Evolutionary conservation across 2,888 invertebrate species (phyloP), one percentile per base, ranked within the genome.

Genomic region (Dasypogon diadema): DNA sequence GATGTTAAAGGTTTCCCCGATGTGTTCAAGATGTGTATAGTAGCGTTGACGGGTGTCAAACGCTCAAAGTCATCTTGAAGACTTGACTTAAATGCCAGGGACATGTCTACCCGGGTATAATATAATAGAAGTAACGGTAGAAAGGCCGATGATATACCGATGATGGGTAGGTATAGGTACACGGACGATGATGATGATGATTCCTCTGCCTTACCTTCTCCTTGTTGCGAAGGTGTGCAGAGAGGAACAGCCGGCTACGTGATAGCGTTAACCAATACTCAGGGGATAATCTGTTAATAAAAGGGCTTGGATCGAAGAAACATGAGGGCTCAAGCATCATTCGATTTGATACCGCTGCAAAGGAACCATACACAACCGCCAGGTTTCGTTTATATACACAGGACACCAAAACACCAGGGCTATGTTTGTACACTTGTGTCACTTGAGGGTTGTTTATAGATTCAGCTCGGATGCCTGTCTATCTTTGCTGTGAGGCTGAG

Each of bases 211-310:
- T 70, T 18, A 22, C 26, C 26, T 73, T 26, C n/a, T 14, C 34
- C 16, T 10, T 16, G 55, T 24, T 3, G 34, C 18, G 14, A 22
- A 2, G 21, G 14, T 6, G 22, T 26, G 10, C n/a, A 24, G 72
- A 70, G 22, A n/a, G n/a, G n/a, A n/a, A n/a, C n/a, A n/a, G n/a
- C n/a, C 21, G 2, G 4, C 73, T 73, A 73, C 73, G 73, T 73
- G 73, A 73, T 73, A 55, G 73, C 73, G 73, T 56, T 73, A 73
- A 73, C 56, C 73, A 73, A 73, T 73, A 73, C 73, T 58, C 56
- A 12, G 58, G 55, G 73, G 46, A 58, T 73, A 73, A 73, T 73
- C 73, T 73, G 73, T 56, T 73, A 46, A 58, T 58, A 58, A 73
- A 56, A 58, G 58, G 46, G 73, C 55, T 58, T 42, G 73, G 42